phyloP scores from a whole-genome alignment of 2,888 invertebrate genomes.

The Plemyria rubiginata region DNA sequence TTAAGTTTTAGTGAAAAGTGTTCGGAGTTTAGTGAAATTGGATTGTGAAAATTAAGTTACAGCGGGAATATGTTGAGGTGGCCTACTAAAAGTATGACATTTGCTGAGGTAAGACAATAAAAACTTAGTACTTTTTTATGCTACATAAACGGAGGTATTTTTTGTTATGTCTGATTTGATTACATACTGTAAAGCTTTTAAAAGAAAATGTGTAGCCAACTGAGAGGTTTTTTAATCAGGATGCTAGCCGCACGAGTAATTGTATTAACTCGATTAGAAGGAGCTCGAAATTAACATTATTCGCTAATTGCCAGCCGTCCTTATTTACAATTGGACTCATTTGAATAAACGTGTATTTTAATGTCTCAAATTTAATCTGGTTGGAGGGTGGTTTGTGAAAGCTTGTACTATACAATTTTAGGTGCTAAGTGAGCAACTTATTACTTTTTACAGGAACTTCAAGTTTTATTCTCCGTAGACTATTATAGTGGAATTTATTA shows the following conservation, averaged over 20 bases:
- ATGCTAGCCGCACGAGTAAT: conserved; percentile 23
- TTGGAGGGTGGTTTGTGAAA: conserved; percentile 10
- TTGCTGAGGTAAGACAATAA: conserved; percentile 64
- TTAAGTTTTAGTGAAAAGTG: conserved; percentile 52
- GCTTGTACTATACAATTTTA: conserved; percentile 11
- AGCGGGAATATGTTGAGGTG: conserved; percentile 67
- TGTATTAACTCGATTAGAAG: conserved; percentile 34
- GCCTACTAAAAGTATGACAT: conserved; percentile 63
- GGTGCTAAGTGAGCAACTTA: neutral
- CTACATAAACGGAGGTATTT: conserved; percentile 16
- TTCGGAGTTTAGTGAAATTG: conserved; percentile 63
- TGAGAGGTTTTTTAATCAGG: conserved; percentile 21
- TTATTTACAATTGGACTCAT: conserved; percentile 34
- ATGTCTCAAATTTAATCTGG: conserved; percentile 26
- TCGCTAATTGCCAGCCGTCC: conserved; percentile 32
- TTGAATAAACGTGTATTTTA: conserved; percentile 28
- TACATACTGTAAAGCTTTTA: conserved; percentile 5
- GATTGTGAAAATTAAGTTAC: conserved; percentile 70
- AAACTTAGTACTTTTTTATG: conserved; percentile 36
- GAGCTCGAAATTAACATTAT: conserved; percentile 31
- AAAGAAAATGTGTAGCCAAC: conserved; percentile 21
- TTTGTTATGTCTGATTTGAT: conserved; percentile 16
- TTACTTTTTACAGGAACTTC: neutral
- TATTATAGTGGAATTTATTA: too few species aligned
- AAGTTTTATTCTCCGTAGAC: neutral